Evolutionary conservation across 2,113 vertebrate genomes (phyloP), one percentile per base, ranked within the genome.

Genomic region (Oreochromis aureus): DNA sequence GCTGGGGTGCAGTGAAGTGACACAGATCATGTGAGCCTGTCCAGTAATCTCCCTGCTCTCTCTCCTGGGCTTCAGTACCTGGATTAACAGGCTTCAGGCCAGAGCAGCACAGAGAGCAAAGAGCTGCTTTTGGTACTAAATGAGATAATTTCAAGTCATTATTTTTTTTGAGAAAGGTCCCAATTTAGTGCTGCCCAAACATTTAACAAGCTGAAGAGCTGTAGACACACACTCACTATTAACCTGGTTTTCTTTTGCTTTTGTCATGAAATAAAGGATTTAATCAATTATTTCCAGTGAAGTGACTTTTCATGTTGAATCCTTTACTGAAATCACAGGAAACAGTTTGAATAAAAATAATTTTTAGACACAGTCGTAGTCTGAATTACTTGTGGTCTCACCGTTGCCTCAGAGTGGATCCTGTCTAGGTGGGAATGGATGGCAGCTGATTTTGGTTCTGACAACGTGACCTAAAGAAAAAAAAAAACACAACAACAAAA

Each of bases 41-140:
- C 51, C 48, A 51, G 27, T 86, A 81, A 93, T 93, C 93, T 22
- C 6, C 78, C 84, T 48, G 24, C 56, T 86, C 61, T 32, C 12
- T 46, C 44, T 80, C 32, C 73, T 58, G 51, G 3, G 6, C 4
- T 19, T 41, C 58, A 24, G 15, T 80, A 80, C 36, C 7, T 6
- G 86, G 93, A 92, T 93, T 93, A 94, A 7, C 81, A 46, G 87
- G 13, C 36, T 56, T 63, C 39, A 16, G 39, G 24, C 66, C 63
- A 83, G 54, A 85, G 84, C 84, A n/a, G 44, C 54, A 27, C 82
- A 55, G 44, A 71, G 15, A 85, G 78, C 58, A 66, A 46, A 53
- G 34, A 73, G 36, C 1, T 34, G 30, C 30, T 4, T 1, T 6
- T 46, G 39, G 39, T 46, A 6, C 4, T 44, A 44, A 24, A 27